Conservation (phyloP, 2,888 invertebrate species). For the Therioaphis trifolii region DNA sequence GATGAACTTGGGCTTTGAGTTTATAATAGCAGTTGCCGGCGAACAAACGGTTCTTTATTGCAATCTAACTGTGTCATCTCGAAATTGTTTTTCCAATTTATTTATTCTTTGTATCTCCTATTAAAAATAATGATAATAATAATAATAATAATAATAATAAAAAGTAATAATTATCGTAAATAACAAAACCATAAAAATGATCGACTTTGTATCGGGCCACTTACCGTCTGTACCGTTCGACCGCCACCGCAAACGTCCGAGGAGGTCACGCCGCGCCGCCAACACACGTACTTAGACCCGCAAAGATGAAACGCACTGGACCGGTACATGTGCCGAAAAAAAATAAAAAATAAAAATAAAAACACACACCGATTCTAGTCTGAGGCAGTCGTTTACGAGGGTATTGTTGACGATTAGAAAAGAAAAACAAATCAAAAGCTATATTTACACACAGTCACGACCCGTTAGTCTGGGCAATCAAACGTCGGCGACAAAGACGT, state of each 20-base stretch:
- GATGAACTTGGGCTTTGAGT: conserved; percentile 59
- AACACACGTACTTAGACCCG: neutral
- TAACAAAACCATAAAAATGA: conserved; percentile 15
- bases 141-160: neutral
- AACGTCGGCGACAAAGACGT: neutral
- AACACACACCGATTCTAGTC: neutral
- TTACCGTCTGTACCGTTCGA: conserved; percentile 26
- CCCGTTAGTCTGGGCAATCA: neutral
- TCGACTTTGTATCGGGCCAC: conserved; percentile 15
- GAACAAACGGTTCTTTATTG: conserved; percentile 48
- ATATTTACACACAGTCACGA: neutral
- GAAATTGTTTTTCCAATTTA: conserved; percentile 43
- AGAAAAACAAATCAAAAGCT: neutral
- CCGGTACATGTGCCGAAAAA: conserved; percentile 1
- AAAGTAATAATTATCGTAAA: conserved; percentile 11
- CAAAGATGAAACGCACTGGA: conserved; percentile 19
- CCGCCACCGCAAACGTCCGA: conserved; percentile 25
- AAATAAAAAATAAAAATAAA: too few species aligned
- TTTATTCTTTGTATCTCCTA: conserved; percentile 2
- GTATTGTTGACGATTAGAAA: neutral
- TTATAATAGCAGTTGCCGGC: conserved; percentile 45
- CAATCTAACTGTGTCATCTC: conserved; percentile 59
- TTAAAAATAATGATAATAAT: neutral
- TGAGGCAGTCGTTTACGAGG: neutral
- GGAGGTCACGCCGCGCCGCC: neutral